phyloP scores from a whole-genome alignment of 2,888 invertebrate genomes.

The Tachina lurida region DNA sequence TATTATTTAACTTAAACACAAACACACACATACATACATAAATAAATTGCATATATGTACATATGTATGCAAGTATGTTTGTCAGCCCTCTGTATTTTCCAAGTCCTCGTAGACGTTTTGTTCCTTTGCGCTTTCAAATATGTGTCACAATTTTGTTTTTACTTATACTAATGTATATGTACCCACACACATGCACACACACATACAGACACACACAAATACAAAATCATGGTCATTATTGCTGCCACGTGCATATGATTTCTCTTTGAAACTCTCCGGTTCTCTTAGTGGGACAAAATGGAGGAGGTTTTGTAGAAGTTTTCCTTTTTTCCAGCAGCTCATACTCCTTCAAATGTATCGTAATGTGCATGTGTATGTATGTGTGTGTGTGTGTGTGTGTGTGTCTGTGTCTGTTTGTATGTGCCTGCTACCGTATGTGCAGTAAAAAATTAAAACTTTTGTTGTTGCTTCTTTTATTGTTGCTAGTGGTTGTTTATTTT shows the following conservation, averaged over 20 bases:
- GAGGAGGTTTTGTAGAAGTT: slow-evolving; percentile 61
- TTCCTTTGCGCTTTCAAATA: slow-evolving; percentile 41
- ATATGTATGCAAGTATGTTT: too few species aligned
- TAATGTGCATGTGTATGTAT: not conserved
- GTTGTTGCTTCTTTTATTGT: slow-evolving; percentile 28
- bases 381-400: not conserved
- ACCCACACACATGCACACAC: not conserved
- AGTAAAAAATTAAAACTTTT: slow-evolving; percentile 6
- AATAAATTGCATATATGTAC: not conserved
- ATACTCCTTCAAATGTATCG: not conserved
- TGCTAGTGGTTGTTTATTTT: slow-evolving; percentile 36
- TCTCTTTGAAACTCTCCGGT: slow-evolving; percentile 29
- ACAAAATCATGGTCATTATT: slow-evolving; percentile 11
- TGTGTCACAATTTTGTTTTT: slow-evolving; percentile 59
- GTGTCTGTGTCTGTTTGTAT: not conserved
- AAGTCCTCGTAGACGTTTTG: slow-evolving; percentile 29
- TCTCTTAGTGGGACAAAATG: slow-evolving; percentile 29
- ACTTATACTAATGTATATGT: not conserved
- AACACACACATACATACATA: not conserved
- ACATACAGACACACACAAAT: not conserved
- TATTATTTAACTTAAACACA: slow-evolving; percentile 36
- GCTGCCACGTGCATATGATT: slow-evolving; percentile 4
- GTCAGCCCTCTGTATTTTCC: not conserved
- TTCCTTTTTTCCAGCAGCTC: slow-evolving; percentile 47
- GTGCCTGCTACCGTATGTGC: too few species aligned